Percentiles rank a stretch among this genome's conserved stretches.
phyloP scores from a whole-genome alignment of 1,140 invertebrate genomes.

The Stratiolaelaps scimitus region DNA sequence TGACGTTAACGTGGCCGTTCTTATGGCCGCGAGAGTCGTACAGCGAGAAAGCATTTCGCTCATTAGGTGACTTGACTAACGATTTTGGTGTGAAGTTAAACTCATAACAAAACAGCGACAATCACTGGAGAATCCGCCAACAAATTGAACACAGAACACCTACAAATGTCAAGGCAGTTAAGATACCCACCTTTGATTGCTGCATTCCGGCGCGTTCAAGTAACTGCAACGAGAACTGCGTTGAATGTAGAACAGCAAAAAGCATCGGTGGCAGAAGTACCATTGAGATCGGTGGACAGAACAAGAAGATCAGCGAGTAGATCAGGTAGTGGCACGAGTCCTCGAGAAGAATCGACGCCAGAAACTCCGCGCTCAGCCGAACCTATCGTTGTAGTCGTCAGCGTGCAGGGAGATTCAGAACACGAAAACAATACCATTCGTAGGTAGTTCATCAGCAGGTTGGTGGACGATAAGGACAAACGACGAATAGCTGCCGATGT shows the following conservation, averaged over 20 bases:
- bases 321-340: conserved; percentile 18
- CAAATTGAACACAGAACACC: not conserved
- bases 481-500: too few species aligned
- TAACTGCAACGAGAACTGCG: not conserved
- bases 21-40: too few species aligned
- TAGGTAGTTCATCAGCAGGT: too few species aligned
- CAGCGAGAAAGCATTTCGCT: too few species aligned
- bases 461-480: too few species aligned
- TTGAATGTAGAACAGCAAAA: conserved; percentile 9
- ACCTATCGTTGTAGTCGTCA: not conserved
- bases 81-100: too few species aligned
- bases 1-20: too few species aligned
- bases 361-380: conserved; percentile 1
- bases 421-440: too few species aligned
- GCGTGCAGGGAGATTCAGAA: not conserved
- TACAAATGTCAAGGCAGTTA: too few species aligned
- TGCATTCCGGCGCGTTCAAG: conserved; percentile 2
- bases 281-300: conserved; percentile 7
- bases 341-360: not conserved
- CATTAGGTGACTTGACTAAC: too few species aligned
- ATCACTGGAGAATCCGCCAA: not conserved
- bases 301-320: conserved; percentile 21
- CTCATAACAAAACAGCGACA: too few species aligned
- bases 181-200: conserved; percentile 17
- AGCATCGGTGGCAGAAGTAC: not conserved